phyloP scores from a whole-genome alignment of 2,797 vertebrate species.

The Siniperca scherzeri region DNA sequence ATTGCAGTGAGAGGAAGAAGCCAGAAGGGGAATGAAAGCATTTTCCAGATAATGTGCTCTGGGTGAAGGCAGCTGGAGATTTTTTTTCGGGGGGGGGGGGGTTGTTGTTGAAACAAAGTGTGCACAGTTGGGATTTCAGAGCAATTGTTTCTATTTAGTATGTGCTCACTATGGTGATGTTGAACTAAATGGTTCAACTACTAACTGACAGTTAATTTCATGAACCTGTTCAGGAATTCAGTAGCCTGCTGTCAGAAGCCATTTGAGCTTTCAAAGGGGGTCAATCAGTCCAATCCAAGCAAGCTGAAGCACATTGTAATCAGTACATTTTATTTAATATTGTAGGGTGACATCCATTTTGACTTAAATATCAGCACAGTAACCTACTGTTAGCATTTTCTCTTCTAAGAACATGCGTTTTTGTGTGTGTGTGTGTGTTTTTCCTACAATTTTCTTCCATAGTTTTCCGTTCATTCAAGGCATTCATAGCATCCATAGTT shows the following conservation, averaged over 20 bases:
- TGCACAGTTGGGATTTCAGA: constrained; percentile 20
- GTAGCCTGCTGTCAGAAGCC: constrained; percentile 1
- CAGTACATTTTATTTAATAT: constrained; percentile 5
- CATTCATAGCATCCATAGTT: background rate
- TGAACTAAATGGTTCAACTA: constrained; percentile 9
- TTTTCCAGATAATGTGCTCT: constrained; percentile 17
- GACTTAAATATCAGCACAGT: constrained; percentile 14
- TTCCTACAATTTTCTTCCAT: background rate
- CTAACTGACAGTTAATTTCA: background rate
- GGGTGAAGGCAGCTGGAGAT: background rate
- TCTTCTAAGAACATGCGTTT: background rate
- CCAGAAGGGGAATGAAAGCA: background rate
- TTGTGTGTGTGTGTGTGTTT: background rate
- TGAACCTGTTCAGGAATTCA: constrained; percentile 31
- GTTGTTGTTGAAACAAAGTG: background rate
- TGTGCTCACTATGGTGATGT: constrained; percentile 10
- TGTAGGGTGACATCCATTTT: constrained; percentile 3
- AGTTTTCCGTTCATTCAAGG: background rate
- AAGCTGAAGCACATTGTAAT: constrained; percentile 2
- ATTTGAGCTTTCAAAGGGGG: constrained; percentile 26
- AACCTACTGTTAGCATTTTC: background rate
- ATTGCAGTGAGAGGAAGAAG: background rate
- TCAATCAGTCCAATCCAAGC: constrained; percentile 23
- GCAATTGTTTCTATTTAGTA: constrained; percentile 6
- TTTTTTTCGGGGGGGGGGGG: background rate